These are phyloP conservation scores for Vespertilio murinus DNA, from an alignment of 2,797 vertebrate genomes.

Conservation along the genomic window DNA sequence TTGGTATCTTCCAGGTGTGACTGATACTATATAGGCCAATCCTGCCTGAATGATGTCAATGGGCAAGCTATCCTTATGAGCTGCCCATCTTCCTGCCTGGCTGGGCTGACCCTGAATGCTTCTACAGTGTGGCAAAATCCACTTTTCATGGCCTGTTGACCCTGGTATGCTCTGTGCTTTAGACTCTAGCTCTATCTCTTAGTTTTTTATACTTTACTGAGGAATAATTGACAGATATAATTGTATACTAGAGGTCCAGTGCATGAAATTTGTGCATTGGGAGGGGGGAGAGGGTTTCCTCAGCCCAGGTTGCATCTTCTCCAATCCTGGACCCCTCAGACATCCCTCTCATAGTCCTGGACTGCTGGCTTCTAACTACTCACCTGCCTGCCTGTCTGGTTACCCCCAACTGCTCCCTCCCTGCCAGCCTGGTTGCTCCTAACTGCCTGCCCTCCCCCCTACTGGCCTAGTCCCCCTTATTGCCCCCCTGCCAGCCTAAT, in stretches of 20 bases:
- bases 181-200: not conserved
- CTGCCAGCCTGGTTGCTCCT: no score
- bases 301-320: no score
- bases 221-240: not conserved
- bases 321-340: no score
- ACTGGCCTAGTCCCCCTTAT: no score
- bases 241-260: not conserved
- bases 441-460: no score
- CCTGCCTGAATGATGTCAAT: accelerated
- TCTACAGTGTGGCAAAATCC: not conserved
- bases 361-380: no score
- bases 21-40: not conserved
- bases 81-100: not conserved
- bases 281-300: no score
- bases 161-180: not conserved
- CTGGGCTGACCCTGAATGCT: not conserved
- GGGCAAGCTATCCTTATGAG: not conserved
- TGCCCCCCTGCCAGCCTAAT: no score
- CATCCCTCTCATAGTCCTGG: no score
- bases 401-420: no score
- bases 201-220: not conserved
- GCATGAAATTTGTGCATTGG: no score
- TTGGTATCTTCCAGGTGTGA: not conserved
- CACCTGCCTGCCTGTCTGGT: no score
- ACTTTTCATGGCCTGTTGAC: not conserved